Evolutionary conservation across 2,888 invertebrate species (phyloP).

Genomic region (Pecten maximus): DNA sequence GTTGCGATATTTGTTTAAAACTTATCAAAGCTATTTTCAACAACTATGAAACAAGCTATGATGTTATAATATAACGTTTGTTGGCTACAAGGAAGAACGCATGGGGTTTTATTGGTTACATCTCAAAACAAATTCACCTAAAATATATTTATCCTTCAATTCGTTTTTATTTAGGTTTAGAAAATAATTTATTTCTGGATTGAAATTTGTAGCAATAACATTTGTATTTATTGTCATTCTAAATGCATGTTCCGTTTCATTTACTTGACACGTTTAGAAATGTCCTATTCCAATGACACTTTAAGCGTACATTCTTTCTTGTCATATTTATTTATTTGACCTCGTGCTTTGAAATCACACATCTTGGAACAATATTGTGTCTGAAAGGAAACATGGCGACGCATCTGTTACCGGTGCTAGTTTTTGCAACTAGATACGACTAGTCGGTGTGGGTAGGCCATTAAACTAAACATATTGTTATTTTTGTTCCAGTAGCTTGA

Average conservation of each 20-base stretch:
- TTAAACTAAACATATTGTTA: constrained; percentile 14
- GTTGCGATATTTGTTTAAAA: background rate
- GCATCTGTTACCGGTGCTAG: constrained; percentile 10
- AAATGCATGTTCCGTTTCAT: background rate
- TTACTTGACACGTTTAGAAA: background rate
- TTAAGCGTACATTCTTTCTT: background rate
- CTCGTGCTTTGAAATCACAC: constrained; percentile 29
- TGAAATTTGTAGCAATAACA: background rate
- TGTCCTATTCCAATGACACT: background rate
- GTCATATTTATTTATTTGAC: constrained; percentile 20
- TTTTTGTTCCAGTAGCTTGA: constrained; percentile 29
- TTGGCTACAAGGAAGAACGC: too few relatives aligned
- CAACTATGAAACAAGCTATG: too few relatives aligned
- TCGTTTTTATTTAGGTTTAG: background rate
- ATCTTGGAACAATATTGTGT: constrained; percentile 33
- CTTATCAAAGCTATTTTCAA: too few relatives aligned
- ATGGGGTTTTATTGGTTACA: too few relatives aligned
- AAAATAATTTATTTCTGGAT: background rate
- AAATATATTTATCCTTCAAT: background rate
- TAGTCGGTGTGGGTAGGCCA: background rate
- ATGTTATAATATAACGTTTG: background rate
- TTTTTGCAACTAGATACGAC: constrained; percentile 22
- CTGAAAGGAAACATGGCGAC: constrained; percentile 30
- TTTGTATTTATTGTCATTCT: background rate
- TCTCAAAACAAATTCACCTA: background rate